Conservation (phyloP, 2,113 vertebrate species). For the Scomber scombrus region DNA sequence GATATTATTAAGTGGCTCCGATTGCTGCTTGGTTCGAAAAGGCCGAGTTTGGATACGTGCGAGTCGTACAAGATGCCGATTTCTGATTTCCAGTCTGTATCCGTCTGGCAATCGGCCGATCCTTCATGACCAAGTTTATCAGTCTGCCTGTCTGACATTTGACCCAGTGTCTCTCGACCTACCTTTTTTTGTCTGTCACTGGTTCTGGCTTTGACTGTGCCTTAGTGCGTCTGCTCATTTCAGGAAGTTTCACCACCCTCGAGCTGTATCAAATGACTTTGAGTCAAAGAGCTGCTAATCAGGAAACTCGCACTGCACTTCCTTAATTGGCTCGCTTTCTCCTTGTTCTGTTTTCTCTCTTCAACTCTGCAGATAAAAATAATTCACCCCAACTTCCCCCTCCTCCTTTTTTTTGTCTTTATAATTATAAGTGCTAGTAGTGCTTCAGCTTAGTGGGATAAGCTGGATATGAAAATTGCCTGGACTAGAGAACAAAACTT, state of each 20-base stretch:
- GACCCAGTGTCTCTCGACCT: conserved; percentile 58
- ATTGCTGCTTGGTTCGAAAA: conserved; percentile 2
- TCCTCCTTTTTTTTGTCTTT: conserved; percentile 6
- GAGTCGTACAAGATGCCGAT: background rate
- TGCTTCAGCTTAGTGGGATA: conserved; percentile 40
- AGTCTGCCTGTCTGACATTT: conserved; percentile 46
- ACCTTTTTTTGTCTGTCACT: conserved; percentile 43
- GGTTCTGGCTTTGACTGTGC: conserved; percentile 40
- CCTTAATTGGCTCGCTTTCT: conserved; percentile 58
- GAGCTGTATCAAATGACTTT: conserved; percentile 49
- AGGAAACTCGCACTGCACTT: conserved; percentile 60
- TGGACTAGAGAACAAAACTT: conserved; percentile 33
- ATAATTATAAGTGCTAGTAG: conserved; percentile 13
- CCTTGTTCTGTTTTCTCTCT: conserved; percentile 33
- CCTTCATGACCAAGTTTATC: conserved; percentile 9
- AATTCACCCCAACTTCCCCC: background rate
- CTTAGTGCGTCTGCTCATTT: conserved; percentile 37
- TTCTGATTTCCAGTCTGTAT: conserved; percentile 28
- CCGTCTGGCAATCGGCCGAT: background rate
- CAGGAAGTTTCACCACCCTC: conserved; percentile 67
- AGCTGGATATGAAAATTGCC: conserved; percentile 49
- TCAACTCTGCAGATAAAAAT: conserved; percentile 50
- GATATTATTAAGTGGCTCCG: conserved; percentile 28
- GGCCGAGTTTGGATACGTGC: conserved; percentile 8
- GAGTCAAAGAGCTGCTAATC: conserved; percentile 57